Conservation (phyloP, 1,140 invertebrate genomes). For the Cydia fagiglandana region DNA sequence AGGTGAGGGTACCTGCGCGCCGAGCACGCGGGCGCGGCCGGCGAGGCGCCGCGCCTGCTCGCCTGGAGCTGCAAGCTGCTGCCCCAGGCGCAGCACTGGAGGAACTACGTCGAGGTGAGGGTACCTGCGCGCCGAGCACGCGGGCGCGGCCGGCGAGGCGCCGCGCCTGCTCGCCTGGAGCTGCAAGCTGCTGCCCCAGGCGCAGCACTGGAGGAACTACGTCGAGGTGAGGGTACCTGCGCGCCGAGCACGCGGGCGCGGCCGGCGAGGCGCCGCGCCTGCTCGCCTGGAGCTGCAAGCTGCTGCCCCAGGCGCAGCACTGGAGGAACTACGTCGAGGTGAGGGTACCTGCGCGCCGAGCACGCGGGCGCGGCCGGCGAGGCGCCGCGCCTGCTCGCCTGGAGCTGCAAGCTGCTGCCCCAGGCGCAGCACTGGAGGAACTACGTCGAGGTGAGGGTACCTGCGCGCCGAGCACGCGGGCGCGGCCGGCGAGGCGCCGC, state of each 20-base stretch:
- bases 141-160: conserved; percentile 87
- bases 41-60: conserved; percentile 89
- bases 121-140: background rate
- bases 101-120: conserved; percentile 37
- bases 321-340: conserved; percentile 36
- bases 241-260: conserved; percentile 50
- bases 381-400: conserved; percentile 89
- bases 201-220: conserved; percentile 34
- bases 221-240: conserved; percentile 33
- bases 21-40: conserved; percentile 78
- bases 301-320: conserved; percentile 61
- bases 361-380: conserved; percentile 84
- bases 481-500: conserved; percentile 89
- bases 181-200: conserved; percentile 82
- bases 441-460: conserved; percentile 36
- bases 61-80: conserved; percentile 90
- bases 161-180: conserved; percentile 90
- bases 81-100: conserved; percentile 34
- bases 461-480: background rate
- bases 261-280: conserved; percentile 91
- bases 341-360: background rate
- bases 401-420: conserved; percentile 86
- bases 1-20: conserved; percentile 26
- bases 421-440: conserved; percentile 33
- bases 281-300: conserved; percentile 90